Percentiles rank a stretch among this genome's conserved stretches.
phyloP scores from a whole-genome alignment of 2,797 vertebrate species.

The Benthosema pterotum region DNA sequence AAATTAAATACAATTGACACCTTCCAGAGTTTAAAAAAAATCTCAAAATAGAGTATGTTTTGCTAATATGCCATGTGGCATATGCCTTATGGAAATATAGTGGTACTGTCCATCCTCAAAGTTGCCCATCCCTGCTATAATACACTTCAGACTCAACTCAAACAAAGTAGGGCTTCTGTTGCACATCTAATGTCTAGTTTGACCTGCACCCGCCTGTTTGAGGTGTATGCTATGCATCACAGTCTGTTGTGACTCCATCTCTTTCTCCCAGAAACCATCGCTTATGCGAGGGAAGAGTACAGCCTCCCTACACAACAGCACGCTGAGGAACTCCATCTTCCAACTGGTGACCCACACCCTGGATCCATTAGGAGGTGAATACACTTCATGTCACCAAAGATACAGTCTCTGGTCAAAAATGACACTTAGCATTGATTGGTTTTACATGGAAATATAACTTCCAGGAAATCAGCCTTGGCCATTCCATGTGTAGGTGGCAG shows the following conservation, averaged over 20 bases:
- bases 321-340: constrained; percentile 92
- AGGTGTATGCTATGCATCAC: not conserved
- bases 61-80: too few relatives aligned
- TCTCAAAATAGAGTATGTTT: too few relatives aligned
- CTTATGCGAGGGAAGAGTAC: constrained; percentile 91
- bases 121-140: too few relatives aligned
- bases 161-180: constrained; percentile 1
- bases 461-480: too few relatives aligned
- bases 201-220: constrained; percentile 1
- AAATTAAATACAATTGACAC: too few relatives aligned
- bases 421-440: not conserved
- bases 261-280: constrained; percentile 72
- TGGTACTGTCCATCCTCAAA: too few relatives aligned
- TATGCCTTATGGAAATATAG: too few relatives aligned
- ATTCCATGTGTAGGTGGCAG: too few relatives aligned
- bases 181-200: not conserved
- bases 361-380: constrained; percentile 92
- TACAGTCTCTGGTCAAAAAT: not conserved
- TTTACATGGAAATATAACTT: too few relatives aligned
- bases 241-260: constrained; percentile 47
- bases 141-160: not conserved
- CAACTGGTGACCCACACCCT: constrained; percentile 95
- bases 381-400: not conserved
- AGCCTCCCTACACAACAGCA: constrained; percentile 94
- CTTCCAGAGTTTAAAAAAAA: too few relatives aligned